A percentile compares a stretch with the other conserved stretches of the same genome.
phyloP scores from a whole-genome alignment of 2,797 vertebrate species.

The Spheniscus humboldti region DNA sequence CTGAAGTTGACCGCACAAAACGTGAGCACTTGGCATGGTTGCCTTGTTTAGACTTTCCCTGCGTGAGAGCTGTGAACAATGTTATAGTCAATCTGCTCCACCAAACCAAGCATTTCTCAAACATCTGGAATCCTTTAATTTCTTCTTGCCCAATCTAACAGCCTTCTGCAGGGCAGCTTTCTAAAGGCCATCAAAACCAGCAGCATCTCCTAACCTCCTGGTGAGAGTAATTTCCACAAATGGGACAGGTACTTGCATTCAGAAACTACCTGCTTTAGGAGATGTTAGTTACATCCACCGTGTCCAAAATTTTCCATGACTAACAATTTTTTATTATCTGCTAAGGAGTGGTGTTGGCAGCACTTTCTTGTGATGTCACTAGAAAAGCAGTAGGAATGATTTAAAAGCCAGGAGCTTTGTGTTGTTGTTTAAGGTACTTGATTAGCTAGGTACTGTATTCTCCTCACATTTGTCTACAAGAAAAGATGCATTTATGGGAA shows the following conservation, averaged over 20 bases:
- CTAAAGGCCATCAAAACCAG: background rate
- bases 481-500: conserved; percentile 39
- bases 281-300: background rate
- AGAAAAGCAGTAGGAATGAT: conserved; percentile 53
- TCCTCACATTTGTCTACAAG: conserved; percentile 11
- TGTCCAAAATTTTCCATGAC: conserved; percentile 21
- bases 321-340: conserved; percentile 30
- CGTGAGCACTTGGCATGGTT: background rate
- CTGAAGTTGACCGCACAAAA: background rate
- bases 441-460: conserved; percentile 34
- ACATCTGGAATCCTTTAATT: conserved; percentile 12
- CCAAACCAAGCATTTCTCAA: conserved; percentile 29
- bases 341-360: conserved; percentile 42
- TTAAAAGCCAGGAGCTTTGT: conserved; percentile 50
- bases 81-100: background rate
- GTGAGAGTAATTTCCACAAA: background rate
- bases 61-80: background rate
- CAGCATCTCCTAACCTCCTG: background rate
- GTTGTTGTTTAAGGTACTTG: conserved; percentile 51
- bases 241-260: background rate
- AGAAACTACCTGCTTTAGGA: conserved; percentile 3
- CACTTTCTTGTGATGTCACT: background rate
- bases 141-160: background rate
- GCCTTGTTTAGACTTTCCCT: background rate
- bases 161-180: background rate